Evolutionary conservation across 2,113 vertebrate genomes (phyloP).

Genomic region (Lipophrys pholis): DNA sequence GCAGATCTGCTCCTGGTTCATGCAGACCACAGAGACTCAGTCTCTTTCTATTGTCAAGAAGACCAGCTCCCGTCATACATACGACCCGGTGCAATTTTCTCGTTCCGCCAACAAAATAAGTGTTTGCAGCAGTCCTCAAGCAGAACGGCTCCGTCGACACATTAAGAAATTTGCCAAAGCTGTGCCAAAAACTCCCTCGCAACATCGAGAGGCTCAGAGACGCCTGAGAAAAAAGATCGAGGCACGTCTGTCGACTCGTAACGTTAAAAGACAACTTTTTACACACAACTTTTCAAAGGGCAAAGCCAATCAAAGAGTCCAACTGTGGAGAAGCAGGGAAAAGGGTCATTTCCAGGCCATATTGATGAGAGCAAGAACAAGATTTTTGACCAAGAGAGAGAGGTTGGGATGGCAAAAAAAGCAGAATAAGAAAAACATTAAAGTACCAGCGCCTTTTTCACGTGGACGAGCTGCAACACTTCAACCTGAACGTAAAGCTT

Average conservation of each 20-base stretch:
- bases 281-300: not conserved
- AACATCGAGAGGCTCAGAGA: slow-evolving; percentile 84
- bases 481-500: slow-evolving; percentile 45
- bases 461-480: slow-evolving; percentile 18
- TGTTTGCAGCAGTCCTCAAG: slow-evolving; percentile 86
- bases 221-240: slow-evolving; percentile 80
- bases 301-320: slow-evolving; percentile 9
- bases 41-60: slow-evolving; percentile 94
- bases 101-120: slow-evolving; percentile 82
- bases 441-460: slow-evolving; percentile 6
- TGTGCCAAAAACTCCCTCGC: slow-evolving; percentile 90
- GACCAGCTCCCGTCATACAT: slow-evolving; percentile 89
- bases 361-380: slow-evolving; percentile 69
- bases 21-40: slow-evolving; percentile 98
- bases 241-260: slow-evolving; percentile 35
- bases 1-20: slow-evolving; percentile 95
- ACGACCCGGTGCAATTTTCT: slow-evolving; percentile 88
- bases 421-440: slow-evolving; percentile 25
- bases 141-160: slow-evolving; percentile 90
- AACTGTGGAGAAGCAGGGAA: slow-evolving; percentile 16
- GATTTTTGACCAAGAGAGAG: slow-evolving; percentile 68
- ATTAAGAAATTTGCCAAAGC: slow-evolving; percentile 95
- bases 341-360: slow-evolving; percentile 62
- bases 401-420: slow-evolving; percentile 44
- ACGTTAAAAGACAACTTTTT: slow-evolving; percentile 83